Evolutionary conservation across 1,140 invertebrate genomes (phyloP), one percentile per base, ranked within the genome.

Genomic region (Euura lappo): DNA sequence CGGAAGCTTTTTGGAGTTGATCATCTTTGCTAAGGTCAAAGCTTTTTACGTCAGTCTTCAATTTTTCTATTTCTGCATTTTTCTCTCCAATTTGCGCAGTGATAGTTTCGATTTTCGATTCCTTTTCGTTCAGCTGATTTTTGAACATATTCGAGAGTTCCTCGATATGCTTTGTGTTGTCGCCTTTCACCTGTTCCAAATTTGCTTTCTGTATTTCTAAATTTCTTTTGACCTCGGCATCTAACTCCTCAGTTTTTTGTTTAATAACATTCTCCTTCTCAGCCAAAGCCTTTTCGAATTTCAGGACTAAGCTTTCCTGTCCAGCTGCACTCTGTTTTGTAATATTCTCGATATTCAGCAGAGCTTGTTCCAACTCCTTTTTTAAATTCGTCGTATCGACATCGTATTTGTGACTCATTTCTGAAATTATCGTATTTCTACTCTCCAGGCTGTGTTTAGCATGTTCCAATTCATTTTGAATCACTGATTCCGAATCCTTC

Each of bases 121-220:
- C 83, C 43, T 87, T 86, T 79, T 87, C 85, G 74, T 83, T 88
- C n/a, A 90, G 83, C 74, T 90, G 86, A 75, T 86, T 83, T 68
- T 86, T 88, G 45, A 89, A 84, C 65, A 78, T 79, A 42, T 82
- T 76, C 4, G 82, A 79, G 6, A 86, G 72, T 75, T 88, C 84
- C 70, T 83, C 75, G 42, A 91, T 85, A 82, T 89, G 87, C 2
- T 88, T 85, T 69, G 88, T 82, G 80, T 88, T 90, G 79, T 90
- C 88, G 65, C 72, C 74, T 74, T 80, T 83, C 11, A 85, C 42
- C 72, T 80, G 71, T 11, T 83, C 80, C 5, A 86, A 45, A 71
- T 66, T 76, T 4, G 72, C 69, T n/a, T 74, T 72, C 7, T 84
- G 79, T 2, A 60, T 68, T 28, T 80, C 75, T 6, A 73, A 75